A percentile compares a stretch with the other conserved stretches of the same genome.
Conservation (phyloP, 2,113 vertebrate genomes). For the Pleuronectes platessa region DNA sequence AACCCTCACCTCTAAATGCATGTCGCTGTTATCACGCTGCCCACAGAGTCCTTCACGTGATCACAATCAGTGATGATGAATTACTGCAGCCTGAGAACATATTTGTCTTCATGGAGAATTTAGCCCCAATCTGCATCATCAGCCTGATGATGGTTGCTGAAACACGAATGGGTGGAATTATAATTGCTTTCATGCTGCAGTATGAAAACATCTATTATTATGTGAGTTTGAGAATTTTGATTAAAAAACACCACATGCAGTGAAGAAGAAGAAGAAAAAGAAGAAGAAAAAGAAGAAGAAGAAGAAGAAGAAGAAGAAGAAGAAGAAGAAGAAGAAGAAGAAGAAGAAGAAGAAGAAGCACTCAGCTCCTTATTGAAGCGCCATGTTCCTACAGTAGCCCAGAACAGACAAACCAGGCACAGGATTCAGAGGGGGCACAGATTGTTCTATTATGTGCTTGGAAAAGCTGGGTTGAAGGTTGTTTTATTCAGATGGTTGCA, state of each 20-base stretch:
- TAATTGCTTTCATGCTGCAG: slow-evolving; percentile 9
- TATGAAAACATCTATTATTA: not conserved
- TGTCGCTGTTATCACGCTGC: slow-evolving; percentile 14
- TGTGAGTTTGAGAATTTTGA: not conserved
- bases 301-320: too few species aligned
- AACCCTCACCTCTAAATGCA: slow-evolving; percentile 16
- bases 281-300: not conserved
- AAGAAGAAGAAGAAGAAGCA: not conserved
- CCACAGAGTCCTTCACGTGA: slow-evolving; percentile 38
- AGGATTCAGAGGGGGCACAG: too few species aligned
- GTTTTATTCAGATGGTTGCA: too few species aligned
- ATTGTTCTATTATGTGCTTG: too few species aligned
- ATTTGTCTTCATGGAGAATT: slow-evolving; percentile 58
- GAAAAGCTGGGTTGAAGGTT: too few species aligned
- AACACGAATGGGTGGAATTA: slow-evolving; percentile 11
- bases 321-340: too few species aligned
- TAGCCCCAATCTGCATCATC: slow-evolving; percentile 23
- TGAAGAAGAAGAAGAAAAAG: not conserved
- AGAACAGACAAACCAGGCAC: too few species aligned
- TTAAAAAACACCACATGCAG: not conserved
- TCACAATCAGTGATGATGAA: slow-evolving; percentile 53
- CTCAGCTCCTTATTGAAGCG: not conserved
- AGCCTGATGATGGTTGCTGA: slow-evolving; percentile 9
- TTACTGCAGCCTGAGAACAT: slow-evolving; percentile 27
- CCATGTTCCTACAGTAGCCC: not conserved